Base-by-base conservation (phyloP, 35 echinoderm and acorn worm genomes). In the Strongylocentrotus purpuratus region DNA sequence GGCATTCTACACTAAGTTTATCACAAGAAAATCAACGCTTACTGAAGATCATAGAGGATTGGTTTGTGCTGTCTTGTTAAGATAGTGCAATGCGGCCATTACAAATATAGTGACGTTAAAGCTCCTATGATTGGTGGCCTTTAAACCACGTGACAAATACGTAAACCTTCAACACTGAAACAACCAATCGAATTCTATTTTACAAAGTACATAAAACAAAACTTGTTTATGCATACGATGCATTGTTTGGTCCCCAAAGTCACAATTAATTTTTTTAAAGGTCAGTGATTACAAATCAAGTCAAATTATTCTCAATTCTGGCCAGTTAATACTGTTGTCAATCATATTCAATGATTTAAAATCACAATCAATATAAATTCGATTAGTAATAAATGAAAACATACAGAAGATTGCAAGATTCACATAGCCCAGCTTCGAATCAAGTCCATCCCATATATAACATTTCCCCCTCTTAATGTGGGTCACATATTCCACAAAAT, bases 291-390 rank as follows among this genome's bases (percentile, higher is more conserved):
- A 8, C 28, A 78, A 78, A 78, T 78, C 65, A 28, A 78, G 65
- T 78, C 22, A 78, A 78, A 78, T 78, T 22, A 78, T 78, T 78
- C 7, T 78, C 65, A 78, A 5, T 78, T 78, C 20, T 78, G 65
- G 65, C 65, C 65, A 78, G 65, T 78, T 78, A 78, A 78, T 78
- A 78, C 65, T 28, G 65, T 78, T 78, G 65, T 78, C 65, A 78
- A n/a, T n/a, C 15, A 22, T 78, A 78, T 78, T 78, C 20, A 22
- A 78, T 78, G 65, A 78, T 78, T 78, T 28, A 78, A 78, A 4
- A 78, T 78, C 65, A 59, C 52, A 78, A 78, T 78, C 22, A 55
- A 11, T 55, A 55, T 55, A 55, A 10, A 41, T 41, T 55, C 10
- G 15, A 55, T 55, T 55, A 55, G 15, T 55, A 55, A 28, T 22